A percentile compares a stretch with the other conserved stretches of the same genome.
Conservation (phyloP, 2,797 vertebrate genomes). For the Gobionotothen gibberifrons region DNA sequence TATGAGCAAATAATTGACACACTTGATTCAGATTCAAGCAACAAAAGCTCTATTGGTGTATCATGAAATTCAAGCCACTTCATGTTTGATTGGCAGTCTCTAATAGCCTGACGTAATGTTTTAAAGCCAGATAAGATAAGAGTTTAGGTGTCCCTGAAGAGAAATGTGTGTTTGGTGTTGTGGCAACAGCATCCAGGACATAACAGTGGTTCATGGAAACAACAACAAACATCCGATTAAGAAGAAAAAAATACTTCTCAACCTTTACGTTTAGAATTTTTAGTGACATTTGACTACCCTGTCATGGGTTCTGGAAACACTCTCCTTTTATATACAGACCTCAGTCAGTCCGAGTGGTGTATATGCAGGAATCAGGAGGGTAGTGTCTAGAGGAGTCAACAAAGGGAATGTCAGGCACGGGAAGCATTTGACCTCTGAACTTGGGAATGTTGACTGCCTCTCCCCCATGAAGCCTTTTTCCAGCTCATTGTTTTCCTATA, state of each 20-base stretch:
- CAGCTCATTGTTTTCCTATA: constrained; percentile 26
- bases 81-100: constrained; percentile 21
- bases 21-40: not conserved
- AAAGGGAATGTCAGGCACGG: constrained; percentile 64
- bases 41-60: not conserved
- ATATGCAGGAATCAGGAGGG: constrained; percentile 12
- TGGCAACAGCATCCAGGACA: constrained; percentile 44
- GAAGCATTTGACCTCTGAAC: constrained; percentile 69
- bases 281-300: not conserved
- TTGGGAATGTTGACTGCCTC: constrained; percentile 14
- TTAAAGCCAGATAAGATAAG: constrained; percentile 30
- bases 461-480: constrained; percentile 28
- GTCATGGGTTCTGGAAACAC: not conserved
- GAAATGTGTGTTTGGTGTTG: constrained; percentile 31
- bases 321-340: constrained; percentile 1
- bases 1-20: not conserved
- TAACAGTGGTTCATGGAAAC: constrained; percentile 36
- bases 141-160: not conserved
- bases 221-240: constrained; percentile 35
- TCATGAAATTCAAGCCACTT: not conserved
- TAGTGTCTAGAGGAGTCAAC: constrained; percentile 62
- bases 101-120: constrained; percentile 20
- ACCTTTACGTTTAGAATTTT: not conserved
- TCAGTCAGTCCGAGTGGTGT: not conserved
- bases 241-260: not conserved